Evolutionary conservation across 2,888 invertebrate species (phyloP).

Genomic region (Acleris holmiana): DNA sequence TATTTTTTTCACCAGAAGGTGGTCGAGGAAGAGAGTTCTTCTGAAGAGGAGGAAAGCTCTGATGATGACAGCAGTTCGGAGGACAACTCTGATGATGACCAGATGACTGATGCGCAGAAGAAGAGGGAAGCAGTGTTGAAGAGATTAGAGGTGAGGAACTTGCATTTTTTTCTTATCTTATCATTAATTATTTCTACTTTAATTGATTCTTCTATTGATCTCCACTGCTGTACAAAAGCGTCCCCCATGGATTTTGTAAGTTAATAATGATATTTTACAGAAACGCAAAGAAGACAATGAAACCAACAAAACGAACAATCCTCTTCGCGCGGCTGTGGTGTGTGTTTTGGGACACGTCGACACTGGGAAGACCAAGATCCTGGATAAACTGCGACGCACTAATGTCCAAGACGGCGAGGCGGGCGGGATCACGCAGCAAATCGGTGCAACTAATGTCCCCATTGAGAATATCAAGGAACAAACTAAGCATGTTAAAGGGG

Average conservation of each 20-base stretch:
- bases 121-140: constrained; percentile 88
- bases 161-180: no score
- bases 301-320: constrained; percentile 70
- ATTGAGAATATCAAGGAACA: constrained; percentile 97
- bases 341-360: constrained; percentile 99
- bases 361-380: constrained; percentile 99
- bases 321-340: constrained; percentile 96
- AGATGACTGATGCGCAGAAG: constrained; percentile 90
- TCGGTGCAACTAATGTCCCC: constrained; percentile 99
- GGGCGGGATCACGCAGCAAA: constrained; percentile 99
- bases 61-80: constrained; percentile 82
- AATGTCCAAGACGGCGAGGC: constrained; percentile 98
- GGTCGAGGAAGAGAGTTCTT: constrained; percentile 75
- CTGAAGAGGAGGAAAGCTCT: constrained; percentile 74
- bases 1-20: constrained; percentile 60
- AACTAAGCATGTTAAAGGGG: constrained; percentile 96
- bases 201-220: no score
- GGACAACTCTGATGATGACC: constrained; percentile 87
- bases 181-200: not conserved
- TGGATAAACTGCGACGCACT: constrained; percentile 96
- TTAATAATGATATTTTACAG: constrained; percentile 46
- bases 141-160: constrained; percentile 87
- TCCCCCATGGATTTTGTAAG: not conserved
- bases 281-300: constrained; percentile 81
- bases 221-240: no score